Conservation (phyloP, 2,888 invertebrate genomes). For the Pherbina coryleti region DNA sequence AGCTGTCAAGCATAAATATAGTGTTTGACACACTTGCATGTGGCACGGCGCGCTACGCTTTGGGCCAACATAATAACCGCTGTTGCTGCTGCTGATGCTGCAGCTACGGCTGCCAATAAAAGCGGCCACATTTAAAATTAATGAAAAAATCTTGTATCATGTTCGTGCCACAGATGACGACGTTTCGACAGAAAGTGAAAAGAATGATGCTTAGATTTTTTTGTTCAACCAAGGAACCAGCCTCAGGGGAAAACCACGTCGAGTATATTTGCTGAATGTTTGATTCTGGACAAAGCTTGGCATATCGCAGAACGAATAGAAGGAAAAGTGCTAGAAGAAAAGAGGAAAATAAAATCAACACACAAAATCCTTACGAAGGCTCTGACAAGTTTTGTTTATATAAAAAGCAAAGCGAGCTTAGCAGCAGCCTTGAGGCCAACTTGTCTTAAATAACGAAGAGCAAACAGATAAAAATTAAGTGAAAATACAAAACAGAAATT, state of each 20-base stretch:
- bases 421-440: background rate
- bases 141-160: conserved; percentile 50
- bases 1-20: background rate
- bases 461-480: no score
- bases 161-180: conserved; percentile 9
- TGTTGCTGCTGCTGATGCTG: conserved; percentile 1
- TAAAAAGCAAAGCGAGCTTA: background rate
- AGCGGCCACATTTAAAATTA: conserved; percentile 51
- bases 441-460: background rate
- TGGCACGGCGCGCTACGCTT: conserved; percentile 3
- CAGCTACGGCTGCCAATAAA: conserved; percentile 28
- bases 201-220: no score
- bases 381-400: background rate
- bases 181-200: background rate
- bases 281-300: background rate
- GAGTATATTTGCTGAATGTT: background rate
- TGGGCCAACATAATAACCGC: conserved; percentile 40
- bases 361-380: background rate
- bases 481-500: no score
- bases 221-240: no score
- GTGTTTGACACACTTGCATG: conserved; percentile 42
- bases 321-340: background rate
- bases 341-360: background rate
- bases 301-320: no score
- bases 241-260: background rate